A percentile compares a stretch with the other conserved stretches of the same genome.
phyloP scores from a whole-genome alignment of 1,140 invertebrate genomes.

The Lethocerus indicus region DNA sequence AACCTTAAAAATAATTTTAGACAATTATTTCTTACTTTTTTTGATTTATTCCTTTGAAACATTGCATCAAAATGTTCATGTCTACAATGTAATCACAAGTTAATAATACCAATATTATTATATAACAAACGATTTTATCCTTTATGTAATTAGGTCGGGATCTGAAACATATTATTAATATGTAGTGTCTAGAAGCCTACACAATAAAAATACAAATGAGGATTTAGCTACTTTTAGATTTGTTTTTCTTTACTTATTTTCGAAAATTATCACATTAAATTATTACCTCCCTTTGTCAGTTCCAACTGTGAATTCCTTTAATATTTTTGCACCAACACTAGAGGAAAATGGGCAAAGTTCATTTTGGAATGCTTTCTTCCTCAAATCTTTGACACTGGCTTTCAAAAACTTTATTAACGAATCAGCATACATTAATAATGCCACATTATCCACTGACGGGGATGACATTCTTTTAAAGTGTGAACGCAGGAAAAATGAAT shows the following conservation, averaged over 20 bases:
- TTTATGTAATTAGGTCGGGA: neutral
- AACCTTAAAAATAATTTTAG: neutral
- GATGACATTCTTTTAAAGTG: neutral
- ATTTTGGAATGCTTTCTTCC: neutral
- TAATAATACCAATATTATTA: neutral
- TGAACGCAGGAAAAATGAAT: neutral
- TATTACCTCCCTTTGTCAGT: neutral
- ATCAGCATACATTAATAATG: neutral
- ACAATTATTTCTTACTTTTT: neutral
- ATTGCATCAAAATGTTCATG: neutral
- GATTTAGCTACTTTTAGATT: neutral
- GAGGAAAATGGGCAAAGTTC: neutral
- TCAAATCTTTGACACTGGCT: neutral
- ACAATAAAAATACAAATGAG: neutral
- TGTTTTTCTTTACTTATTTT: neutral
- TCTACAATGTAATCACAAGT: neutral
- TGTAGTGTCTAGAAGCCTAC: neutral
- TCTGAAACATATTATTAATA: neutral
- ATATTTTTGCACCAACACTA: neutral
- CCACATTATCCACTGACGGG: neutral
- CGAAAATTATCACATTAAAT: neutral
- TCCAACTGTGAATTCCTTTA: neutral
- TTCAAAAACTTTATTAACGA: neutral
- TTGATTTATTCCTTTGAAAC: neutral
- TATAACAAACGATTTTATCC: constrained; percentile 1